Conservation (phyloP, 2,113 vertebrate species). For the Epinephelus fuscoguttatus region DNA sequence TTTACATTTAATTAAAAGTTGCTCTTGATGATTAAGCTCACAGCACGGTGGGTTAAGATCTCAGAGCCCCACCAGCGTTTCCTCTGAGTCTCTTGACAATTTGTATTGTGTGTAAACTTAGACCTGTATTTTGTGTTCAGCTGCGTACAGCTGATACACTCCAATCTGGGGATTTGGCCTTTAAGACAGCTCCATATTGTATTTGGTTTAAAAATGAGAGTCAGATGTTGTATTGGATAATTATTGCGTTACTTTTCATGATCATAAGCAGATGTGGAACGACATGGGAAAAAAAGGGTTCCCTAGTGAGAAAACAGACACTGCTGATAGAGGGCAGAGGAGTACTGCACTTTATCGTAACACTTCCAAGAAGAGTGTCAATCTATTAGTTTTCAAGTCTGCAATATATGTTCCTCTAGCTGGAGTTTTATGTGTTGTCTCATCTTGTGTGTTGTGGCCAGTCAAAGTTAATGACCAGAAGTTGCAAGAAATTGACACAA, state of each 20-base stretch:
- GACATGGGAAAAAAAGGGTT: background rate
- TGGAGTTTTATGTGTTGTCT: background rate
- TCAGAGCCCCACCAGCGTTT: background rate
- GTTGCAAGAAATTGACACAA: background rate
- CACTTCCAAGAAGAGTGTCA: background rate
- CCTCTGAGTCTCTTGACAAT: background rate
- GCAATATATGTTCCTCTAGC: background rate
- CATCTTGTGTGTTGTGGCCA: background rate
- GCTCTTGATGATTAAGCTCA: background rate
- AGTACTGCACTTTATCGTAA: background rate
- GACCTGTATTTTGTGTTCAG: constrained; percentile 55
- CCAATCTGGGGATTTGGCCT: constrained; percentile 43
- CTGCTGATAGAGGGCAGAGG: constrained; percentile 33
- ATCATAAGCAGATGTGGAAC: constrained; percentile 67
- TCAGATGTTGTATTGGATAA: constrained; percentile 36
- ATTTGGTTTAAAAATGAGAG: constrained; percentile 40
- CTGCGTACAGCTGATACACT: background rate
- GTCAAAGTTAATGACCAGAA: background rate
- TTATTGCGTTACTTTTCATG: constrained; percentile 41
- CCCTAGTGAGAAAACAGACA: constrained; percentile 10
- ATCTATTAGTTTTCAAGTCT: background rate
- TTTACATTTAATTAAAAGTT: constrained; percentile 50
- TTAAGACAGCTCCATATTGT: constrained; percentile 31
- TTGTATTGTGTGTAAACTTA: constrained; percentile 55
- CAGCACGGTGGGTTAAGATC: background rate